Base-by-base conservation (phyloP, 2,888 invertebrate species). In the Lepidochitona cinerea region DNA sequence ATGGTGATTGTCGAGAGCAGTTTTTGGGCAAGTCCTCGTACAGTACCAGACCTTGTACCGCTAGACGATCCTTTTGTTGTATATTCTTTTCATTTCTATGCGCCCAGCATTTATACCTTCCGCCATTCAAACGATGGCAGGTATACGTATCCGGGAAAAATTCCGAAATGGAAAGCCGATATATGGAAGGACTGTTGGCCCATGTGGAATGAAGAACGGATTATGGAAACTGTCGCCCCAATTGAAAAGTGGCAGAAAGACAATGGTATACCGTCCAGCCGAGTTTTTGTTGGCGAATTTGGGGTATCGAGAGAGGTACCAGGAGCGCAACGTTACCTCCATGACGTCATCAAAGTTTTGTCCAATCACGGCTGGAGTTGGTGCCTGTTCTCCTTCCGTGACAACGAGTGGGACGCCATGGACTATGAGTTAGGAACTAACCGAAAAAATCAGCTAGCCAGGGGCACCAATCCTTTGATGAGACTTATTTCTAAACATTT, bases 341-440 rank as follows among this genome's bases (percentile, higher is more conserved):
- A 14, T 4, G 66, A 66, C 66, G 36, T 36, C 18, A 36, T 36
- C 9, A 29, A 66, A 33, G 35, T 36, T 1, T 66, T 35, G 66
- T 2, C 14, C 9, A 37, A 66, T 18, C 35, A 66, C 37, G 37
- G 37, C 9, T 66, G 66, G 66, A 66, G 66, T 33, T 66, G 66
- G 66, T 66, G 66, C 37, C 9, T 66, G 23, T 66, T 66, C 36
- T 66, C 66, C 14, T 66, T 66, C 37, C 4, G 66, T 14, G 66
- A 66, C n/a, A 66, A 66, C 36, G 66, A 66, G 26, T 66, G 66
- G 66, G 66, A 66, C n/a, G 66, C 66, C 29, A 66, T 66, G 66
- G 66, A 66, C 37, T 66, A 66, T 35, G 66, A 66, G 37, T 37
- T 66, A 14, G 66, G 66, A 37, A 37, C 35, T 18, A 29, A 35